Base-by-base conservation (phyloP, 2,888 invertebrate genomes). In the Prosopocoilus inquinatus region DNA sequence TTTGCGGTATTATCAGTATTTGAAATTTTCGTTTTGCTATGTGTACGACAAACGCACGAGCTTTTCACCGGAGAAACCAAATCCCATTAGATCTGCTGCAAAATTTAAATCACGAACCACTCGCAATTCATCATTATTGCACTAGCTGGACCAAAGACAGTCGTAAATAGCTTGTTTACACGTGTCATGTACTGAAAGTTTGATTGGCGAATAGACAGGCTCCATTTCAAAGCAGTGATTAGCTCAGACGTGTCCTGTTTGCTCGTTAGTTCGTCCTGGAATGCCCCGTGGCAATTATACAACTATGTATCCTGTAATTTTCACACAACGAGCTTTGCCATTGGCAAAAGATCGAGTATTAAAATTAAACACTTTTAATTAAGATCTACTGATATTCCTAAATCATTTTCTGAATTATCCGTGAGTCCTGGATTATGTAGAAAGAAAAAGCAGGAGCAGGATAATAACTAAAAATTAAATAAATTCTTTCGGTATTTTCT, bases 131-230 rank as follows among this genome's bases (percentile, higher is more conserved):
- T 57, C 57, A 54, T 53, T 57, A 50, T 50, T 57, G 47, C 56
- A 64, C 50, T 51, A 58, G 12, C 43, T 55, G 57, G 57, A 51
- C 55, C 53, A 60, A 63, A 67, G 63, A 63, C 65, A 64, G 65
- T 65, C 63, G 63, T 63, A 64, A 67, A 64, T 66, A 61, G 64
- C 64, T 50, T 70, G 70, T 70, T 67, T 67, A 70, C 70, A 69
- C 65, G 67, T 70, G 67, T 70, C 64, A 55, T 57, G 62, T 62
- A 57, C 62, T 66, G 64, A 67, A 68, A 67, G 61, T 68, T 66
- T 66, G 66, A 70, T 70, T 64, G 66, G 64, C 67, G 62, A 65
- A 64, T 59, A 62, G 60, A 55, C 57, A 63, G 57, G 55, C 53
- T 50, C 59, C 53, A 55, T 64, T 58, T 58, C 59, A 51, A 59